These are phyloP conservation scores for Dynastes tityus DNA, from an alignment of 2,888 invertebrate species.

Conservation along the genomic window DNA sequence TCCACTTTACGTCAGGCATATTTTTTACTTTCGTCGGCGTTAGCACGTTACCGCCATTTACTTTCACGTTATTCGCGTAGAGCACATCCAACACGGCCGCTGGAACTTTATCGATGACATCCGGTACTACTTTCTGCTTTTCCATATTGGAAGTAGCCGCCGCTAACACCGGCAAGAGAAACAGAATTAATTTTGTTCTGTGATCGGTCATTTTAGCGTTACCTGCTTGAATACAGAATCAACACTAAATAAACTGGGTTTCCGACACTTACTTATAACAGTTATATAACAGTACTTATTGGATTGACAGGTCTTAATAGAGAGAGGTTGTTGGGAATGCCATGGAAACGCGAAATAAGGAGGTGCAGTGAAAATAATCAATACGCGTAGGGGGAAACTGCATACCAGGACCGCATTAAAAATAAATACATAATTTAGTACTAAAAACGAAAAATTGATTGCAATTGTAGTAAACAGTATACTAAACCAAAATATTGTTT, in stretches of 20 bases:
- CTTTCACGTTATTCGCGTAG: conserved; percentile 53
- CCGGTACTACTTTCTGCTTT: conserved; percentile 55
- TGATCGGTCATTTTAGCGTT: conserved; percentile 29
- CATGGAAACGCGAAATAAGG: conserved; percentile 2
- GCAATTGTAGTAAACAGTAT: no score
- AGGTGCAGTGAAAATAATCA: not conserved
- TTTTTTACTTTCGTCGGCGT: conserved; percentile 63
- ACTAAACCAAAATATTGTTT: no score
- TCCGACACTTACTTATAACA: not conserved
- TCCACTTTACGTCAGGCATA: conserved; percentile 63
- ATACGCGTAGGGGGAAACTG: not conserved
- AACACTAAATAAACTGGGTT: not conserved
- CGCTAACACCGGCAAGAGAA: conserved; percentile 30
- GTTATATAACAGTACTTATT: no score
- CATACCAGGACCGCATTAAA: no score
- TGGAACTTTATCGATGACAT: conserved; percentile 56
- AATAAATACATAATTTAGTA: no score
- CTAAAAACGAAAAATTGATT: no score
- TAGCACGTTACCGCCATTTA: conserved; percentile 60
- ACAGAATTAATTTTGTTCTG: conserved; percentile 26
- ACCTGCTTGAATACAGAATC: conserved; percentile 31
- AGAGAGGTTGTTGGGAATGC: not conserved
- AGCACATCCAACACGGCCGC: conserved; percentile 50
- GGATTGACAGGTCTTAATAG: not conserved
- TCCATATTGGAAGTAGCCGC: conserved; percentile 53